Evolutionary conservation across 2,797 vertebrate genomes (phyloP).

Genomic region (Coluber constrictor): DNA sequence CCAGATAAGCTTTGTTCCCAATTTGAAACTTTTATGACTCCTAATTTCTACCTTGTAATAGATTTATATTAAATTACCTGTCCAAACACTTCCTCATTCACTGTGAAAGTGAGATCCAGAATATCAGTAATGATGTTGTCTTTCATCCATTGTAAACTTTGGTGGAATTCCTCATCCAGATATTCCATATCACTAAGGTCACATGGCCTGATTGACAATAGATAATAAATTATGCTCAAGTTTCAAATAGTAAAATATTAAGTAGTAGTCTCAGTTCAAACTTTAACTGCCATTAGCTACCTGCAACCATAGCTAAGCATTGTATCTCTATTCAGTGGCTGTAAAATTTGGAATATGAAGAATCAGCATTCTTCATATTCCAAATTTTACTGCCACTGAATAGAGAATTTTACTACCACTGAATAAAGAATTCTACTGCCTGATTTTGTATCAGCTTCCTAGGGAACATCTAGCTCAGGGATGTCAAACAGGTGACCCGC

Average conservation of each 20-base stretch:
- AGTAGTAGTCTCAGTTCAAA: not conserved
- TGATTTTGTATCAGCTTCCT: not conserved
- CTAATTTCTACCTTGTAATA: slow-evolving; percentile 13
- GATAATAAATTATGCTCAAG: slow-evolving; percentile 23
- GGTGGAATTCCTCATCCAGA: slow-evolving; percentile 97
- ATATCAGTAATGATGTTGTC: slow-evolving; percentile 97
- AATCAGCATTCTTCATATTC: not conserved
- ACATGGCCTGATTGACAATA: slow-evolving; percentile 75
- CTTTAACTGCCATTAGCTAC: not conserved
- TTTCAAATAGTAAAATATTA: not conserved
- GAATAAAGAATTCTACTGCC: not conserved
- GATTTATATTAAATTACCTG: slow-evolving; percentile 76
- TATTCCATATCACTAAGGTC: slow-evolving; percentile 96
- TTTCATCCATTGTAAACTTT: slow-evolving; percentile 98
- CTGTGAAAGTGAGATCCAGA: slow-evolving; percentile 94
- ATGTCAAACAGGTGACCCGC: too few relatives aligned
- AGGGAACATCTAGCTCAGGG: not conserved
- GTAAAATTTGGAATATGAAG: not conserved
- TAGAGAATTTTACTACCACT: not conserved
- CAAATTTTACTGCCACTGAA: not conserved
- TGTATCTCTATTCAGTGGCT: not conserved
- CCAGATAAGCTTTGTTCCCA: slow-evolving; percentile 24
- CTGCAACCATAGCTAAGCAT: not conserved
- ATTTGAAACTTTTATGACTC: slow-evolving; percentile 33
- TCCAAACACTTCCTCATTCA: slow-evolving; percentile 97